phyloP scores from a whole-genome alignment of 2,888 invertebrate species.

The Catonia carolina region DNA sequence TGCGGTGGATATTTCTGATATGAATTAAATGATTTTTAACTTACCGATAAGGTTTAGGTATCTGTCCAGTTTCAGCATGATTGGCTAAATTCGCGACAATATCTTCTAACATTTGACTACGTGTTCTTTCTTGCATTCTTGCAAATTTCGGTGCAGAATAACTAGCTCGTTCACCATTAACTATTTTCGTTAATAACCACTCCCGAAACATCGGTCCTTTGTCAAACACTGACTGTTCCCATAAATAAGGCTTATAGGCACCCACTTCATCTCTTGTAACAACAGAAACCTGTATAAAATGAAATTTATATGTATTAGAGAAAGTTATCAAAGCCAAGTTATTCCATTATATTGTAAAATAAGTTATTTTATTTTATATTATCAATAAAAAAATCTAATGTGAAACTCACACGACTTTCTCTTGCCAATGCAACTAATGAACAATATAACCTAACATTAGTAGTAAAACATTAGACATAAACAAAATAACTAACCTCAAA shows the following conservation, averaged over 20 bases:
- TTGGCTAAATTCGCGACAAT: slow-evolving; percentile 89
- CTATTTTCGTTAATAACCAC: slow-evolving; percentile 89
- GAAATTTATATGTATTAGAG: no score
- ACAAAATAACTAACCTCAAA: no score
- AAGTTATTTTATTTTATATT: no score
- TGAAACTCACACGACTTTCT: no score
- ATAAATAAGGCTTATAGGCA: slow-evolving; percentile 90
- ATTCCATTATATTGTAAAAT: no score
- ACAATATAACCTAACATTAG: no score
- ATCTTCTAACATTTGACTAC: slow-evolving; percentile 85
- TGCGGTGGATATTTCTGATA: no score
- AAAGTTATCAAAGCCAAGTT: no score
- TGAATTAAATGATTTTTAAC: no score
- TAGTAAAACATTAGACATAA: no score
- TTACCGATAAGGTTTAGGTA: slow-evolving; percentile 85
- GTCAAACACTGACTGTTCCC: slow-evolving; percentile 91
- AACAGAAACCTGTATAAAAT: slow-evolving; percentile 59
- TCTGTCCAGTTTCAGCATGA: slow-evolving; percentile 91
- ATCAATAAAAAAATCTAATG: no score
- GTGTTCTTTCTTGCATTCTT: slow-evolving; percentile 86
- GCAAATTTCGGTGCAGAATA: slow-evolving; percentile 94
- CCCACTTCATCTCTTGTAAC: slow-evolving; percentile 92
- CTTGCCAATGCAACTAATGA: no score
- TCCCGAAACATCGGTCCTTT: slow-evolving; percentile 93
- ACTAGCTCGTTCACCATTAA: slow-evolving; percentile 87